A percentile compares a stretch with the other conserved stretches of the same genome.
Evolutionary conservation across 2,113 vertebrate species (phyloP).

Genomic region (Platycercus adscitus): DNA sequence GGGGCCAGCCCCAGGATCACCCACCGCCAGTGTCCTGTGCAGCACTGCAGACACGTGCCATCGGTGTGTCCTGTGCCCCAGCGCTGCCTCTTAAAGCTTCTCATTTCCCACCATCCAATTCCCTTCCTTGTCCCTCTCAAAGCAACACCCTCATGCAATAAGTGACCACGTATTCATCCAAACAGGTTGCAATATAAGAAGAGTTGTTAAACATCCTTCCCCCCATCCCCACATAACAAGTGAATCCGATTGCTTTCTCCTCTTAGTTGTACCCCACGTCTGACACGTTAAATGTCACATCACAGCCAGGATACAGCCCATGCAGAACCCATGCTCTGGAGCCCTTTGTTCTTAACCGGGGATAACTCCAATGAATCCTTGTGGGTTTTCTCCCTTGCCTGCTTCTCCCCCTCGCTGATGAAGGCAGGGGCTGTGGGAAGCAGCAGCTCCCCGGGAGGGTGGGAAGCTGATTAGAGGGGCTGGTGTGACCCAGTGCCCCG

Average conservation of each 20-base stretch:
- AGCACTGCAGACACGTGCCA: neutral
- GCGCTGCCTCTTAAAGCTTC: neutral
- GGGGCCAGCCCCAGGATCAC: neutral
- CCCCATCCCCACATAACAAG: neutral
- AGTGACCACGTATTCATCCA: rapidly evolving
- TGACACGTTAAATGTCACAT: rapidly evolving
- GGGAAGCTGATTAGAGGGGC: neutral
- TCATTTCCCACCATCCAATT: neutral
- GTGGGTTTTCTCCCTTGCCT: neutral
- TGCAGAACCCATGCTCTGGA: neutral
- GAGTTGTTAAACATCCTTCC: neutral
- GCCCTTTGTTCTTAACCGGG: neutral
- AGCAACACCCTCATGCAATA: neutral
- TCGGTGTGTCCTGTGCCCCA: neutral
- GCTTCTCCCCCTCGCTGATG: too few relatives aligned
- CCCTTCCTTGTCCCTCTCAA: neutral
- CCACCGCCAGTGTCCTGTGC: neutral
- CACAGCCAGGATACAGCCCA: neutral
- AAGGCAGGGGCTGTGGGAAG: neutral
- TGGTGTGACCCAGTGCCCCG: neutral
- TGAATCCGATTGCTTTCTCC: neutral
- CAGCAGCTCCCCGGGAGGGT: neutral
- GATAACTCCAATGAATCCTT: neutral
- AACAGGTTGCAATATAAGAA: neutral
- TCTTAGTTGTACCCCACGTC: too few relatives aligned